These are phyloP conservation scores for Oreohelix idahoensis DNA, from an alignment of 1,140 invertebrate species.

Conservation along the genomic window DNA sequence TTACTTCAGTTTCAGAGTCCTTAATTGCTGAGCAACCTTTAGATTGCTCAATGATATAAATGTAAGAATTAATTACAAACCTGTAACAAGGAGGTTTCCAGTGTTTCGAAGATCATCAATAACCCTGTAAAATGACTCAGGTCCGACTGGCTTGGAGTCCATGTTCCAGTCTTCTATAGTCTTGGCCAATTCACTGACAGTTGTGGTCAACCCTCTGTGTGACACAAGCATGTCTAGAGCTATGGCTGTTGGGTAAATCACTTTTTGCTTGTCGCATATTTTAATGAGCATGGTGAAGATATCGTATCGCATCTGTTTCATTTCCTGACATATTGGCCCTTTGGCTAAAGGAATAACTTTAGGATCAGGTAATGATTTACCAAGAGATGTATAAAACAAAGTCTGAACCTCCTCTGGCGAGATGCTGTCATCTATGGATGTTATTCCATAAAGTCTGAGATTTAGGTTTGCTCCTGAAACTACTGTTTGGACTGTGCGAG, in stretches of 20 bases:
- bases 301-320: not conserved
- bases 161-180: not conserved
- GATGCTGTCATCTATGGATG: not conserved
- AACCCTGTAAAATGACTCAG: not conserved
- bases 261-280: not conserved
- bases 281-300: not conserved
- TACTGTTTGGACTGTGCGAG: not conserved
- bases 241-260: not conserved
- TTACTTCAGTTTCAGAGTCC: too few relatives aligned
- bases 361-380: constrained; percentile 11
- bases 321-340: not conserved
- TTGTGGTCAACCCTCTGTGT: constrained; percentile 7
- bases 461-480: not conserved
- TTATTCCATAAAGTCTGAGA: constrained; percentile 1
- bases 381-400: constrained; percentile 28
- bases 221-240: constrained; percentile 14
- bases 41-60: too few relatives aligned
- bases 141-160: not conserved
- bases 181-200: not conserved
- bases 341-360: not conserved
- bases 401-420: constrained; percentile 14
- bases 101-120: not conserved
- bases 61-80: too few relatives aligned
- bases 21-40: too few relatives aligned
- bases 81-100: constrained; percentile 22